Evolutionary conservation across 2,797 vertebrate genomes (phyloP), one percentile per base, ranked within the genome.

Genomic region (Coreius guichenoti): DNA sequence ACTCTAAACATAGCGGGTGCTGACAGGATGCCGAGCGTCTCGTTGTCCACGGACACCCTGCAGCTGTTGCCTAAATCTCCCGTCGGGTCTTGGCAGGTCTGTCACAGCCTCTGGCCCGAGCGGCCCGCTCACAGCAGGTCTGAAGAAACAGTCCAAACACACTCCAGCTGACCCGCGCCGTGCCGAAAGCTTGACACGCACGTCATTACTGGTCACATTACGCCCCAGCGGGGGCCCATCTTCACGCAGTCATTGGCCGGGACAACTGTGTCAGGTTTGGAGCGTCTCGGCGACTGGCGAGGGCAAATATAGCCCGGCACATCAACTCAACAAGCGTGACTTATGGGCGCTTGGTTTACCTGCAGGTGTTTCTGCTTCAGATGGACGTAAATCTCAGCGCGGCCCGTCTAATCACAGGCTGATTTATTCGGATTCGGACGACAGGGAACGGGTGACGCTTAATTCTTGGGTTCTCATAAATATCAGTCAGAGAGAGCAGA

Each of bases 1-100:
- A 63, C 80, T 83, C 51, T 76, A 86, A 85, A 87, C 86, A 80
- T 86, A 77, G 67, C 83, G 36, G 49, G 84, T 8, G 73, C 72
- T 83, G 88, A 90, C 65, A 77, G 86, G 67, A 86, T 31, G 70
- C 73, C 83, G 80, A 61, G 79, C 74, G 23, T 86, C 77, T 79
- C 77, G 58, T 80, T 88, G 90, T 89, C 89, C 89, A 89, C 87
- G 69, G 82, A 87, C 89, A 45, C 80, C 81, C 79, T 72, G 90
- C 94, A 95, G 94, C 94, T 94, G 94, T 93, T 94, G 92, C 88
- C 90, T 85, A 83, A 91, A 90, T 92, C 85, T 93, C 93, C 93
- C 94, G 91, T 91, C 92, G 92, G 91, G 90, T 86, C 89, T 85
- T 73, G 86, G 75, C 91, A 92, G 93, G 76, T 47, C 91, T 93